Evolutionary conservation across 2,888 invertebrate species (phyloP).

Genomic region (Dasypogon diadema): DNA sequence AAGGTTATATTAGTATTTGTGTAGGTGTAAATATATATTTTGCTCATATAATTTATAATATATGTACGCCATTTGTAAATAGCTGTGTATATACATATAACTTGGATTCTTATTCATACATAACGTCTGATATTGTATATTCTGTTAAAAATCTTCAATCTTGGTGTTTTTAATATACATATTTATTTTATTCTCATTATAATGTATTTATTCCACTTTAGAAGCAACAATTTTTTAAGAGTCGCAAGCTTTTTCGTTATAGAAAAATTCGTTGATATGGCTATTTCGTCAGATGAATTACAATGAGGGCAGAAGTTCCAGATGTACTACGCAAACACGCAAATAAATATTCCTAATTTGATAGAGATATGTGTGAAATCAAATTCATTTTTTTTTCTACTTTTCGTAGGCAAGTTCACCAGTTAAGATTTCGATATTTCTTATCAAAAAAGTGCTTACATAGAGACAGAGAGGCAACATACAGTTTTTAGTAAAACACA

Average conservation of each 20-base stretch:
- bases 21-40: slow-evolving; percentile 31
- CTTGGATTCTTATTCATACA: neutral
- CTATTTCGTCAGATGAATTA: slow-evolving; percentile 10
- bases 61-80: slow-evolving; percentile 5
- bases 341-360: too few relatives aligned
- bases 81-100: neutral
- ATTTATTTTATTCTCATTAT: neutral
- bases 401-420: too few relatives aligned
- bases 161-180: slow-evolving; percentile 14
- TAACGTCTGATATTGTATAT: neutral
- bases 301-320: too few relatives aligned
- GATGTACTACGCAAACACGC: too few relatives aligned
- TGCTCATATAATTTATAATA: too few relatives aligned
- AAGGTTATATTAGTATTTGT: slow-evolving; percentile 14
- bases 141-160: neutral
- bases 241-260: slow-evolving; percentile 5
- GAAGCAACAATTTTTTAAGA: neutral
- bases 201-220: neutral
- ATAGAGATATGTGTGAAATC: too few relatives aligned
- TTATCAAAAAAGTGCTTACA: too few relatives aligned
- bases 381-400: too few relatives aligned
- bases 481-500: too few relatives aligned
- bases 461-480: too few relatives aligned
- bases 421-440: too few relatives aligned
- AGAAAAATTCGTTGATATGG: slow-evolving; percentile 39